Evolutionary conservation across 2,888 invertebrate species (phyloP), one percentile per base, ranked within the genome.

Genomic region (Leucoptera coffeella): DNA sequence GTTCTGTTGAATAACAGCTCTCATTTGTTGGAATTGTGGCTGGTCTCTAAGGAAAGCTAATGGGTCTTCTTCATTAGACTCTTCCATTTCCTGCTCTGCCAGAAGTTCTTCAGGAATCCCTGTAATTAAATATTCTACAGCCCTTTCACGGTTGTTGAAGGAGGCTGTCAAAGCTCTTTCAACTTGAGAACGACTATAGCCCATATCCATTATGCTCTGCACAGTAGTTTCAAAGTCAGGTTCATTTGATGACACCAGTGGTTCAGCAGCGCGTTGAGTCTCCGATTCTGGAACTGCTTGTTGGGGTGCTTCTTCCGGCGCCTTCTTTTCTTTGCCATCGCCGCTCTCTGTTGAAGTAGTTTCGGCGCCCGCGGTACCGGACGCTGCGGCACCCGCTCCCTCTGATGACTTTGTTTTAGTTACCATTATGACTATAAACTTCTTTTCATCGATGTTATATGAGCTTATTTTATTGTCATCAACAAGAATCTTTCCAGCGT

Each of bases 11-110:
- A 99, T 88, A 27, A 89, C 82, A 32, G 80, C 77, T 35, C 96
- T 80, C 92, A 99, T 95, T 65, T 95, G 94, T 50, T 91, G 89
- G 60, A 99, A 97, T 59, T 97, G 96, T 19, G 96, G 96, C 51
- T 94, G 93, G 41, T 78, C 80, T 32, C 94, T 79, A 35, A 99
- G 73, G 59, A 95, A 95, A 24, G 86, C 89, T 41, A 97, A 67
- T 2, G 93, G 90, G 50, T 93, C 90, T 33, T 65, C 71, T 39
- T 67, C 72, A 36, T 57, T 41, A 25, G 51, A 56, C 36, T 73
- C 75, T 36, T 76, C 67, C 33, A 50, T 60, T 37, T 74, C 75
- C 36, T 59, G 15, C 39, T 69, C 71, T 39, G 60, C 61, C 27
- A 67, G 49, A 31, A 72, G 43, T 33, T 64, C 77, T 31, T 79